Base-by-base conservation (phyloP, 2,888 invertebrate species). In the Oscheius onirici region DNA sequence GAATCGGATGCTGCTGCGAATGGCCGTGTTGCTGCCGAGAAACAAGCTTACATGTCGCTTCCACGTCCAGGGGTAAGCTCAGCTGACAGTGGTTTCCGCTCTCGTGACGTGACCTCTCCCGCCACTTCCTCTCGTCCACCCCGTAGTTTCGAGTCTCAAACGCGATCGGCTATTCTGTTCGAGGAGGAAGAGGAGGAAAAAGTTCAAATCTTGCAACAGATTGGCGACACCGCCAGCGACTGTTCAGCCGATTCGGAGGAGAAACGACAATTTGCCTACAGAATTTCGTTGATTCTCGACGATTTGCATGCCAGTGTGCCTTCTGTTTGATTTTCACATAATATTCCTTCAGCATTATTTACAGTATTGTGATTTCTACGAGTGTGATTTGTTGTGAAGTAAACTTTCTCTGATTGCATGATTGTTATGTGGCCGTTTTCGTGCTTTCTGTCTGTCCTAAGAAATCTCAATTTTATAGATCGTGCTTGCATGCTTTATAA, bases 21-120 rank as follows among this genome's bases (percentile, higher is more conserved):
- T 44, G 87, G 87, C 10, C 79, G 88, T 26, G 74, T 85, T 6
- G 88, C 83, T 5, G 88, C 88, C 20, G 91, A 93, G 86, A 92
- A 93, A 85, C 92, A 93, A 87, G 93, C 93, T 72, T 96, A 96
- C 89, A 93, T 95, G 92, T 95, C 95, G 72, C 91, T 96, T 83
- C 96, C 96, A 26, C 91, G 95, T 88, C 95, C 95, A 66, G 95
- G 95, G 89, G 95, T 96, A 90, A 88, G 90, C 84, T 55, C 55
- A 51, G 13, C n/a, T 20, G 57, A 63, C 26, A 34, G 24, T 20
- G 63, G 70, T 44, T 40, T 55, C 8, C 46, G 43, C 24, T 51
- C 69, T 15, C 49, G 69, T 46, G 58, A 44, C 26, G 51, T 49
- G 26, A 46, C 20, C 11, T 41, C 63, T 17, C 60, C 61, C 52